A percentile compares a stretch with the other conserved stretches of the same genome.
Conservation (phyloP, 2,113 vertebrate genomes). For the Brienomyrus longianalis region DNA sequence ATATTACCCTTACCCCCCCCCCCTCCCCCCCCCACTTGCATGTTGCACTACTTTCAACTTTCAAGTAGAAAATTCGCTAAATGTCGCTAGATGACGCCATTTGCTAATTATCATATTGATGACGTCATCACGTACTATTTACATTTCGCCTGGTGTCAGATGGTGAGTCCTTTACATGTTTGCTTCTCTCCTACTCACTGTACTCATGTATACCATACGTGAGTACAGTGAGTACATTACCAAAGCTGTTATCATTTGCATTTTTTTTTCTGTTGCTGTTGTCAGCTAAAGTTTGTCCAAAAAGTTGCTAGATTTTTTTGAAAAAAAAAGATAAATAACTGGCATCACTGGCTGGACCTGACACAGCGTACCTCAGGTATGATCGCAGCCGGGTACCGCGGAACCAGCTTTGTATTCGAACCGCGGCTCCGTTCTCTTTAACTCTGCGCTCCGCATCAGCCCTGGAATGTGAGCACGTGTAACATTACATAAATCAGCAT, state of each 20-base stretch:
- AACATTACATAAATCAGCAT: background rate
- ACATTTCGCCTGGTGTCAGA: background rate
- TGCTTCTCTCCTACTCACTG: background rate
- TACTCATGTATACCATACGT: background rate
- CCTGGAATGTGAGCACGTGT: constrained; percentile 49
- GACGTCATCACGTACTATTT: background rate
- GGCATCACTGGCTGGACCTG: background rate
- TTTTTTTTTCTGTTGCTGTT: background rate
- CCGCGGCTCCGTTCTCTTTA: constrained; percentile 60
- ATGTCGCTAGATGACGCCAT: background rate
- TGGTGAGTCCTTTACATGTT: background rate
- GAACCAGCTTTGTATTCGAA: constrained; percentile 82
- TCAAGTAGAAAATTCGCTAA: background rate
- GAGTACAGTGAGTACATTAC: background rate
- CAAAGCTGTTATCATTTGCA: background rate
- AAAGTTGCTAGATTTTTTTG: background rate
- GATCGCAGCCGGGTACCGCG: constrained; percentile 67
- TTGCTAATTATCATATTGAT: background rate
- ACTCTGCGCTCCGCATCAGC: constrained; percentile 58
- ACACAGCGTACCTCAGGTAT: constrained; percentile 70
- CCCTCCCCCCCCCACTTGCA: background rate
- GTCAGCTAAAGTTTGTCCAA: background rate
- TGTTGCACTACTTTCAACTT: background rate
- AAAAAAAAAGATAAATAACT: background rate
- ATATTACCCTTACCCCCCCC: background rate